Percentiles rank a stretch among this genome's conserved stretches.
Conservation (phyloP, 2,113 vertebrate species). For the Lophius piscatorius region DNA sequence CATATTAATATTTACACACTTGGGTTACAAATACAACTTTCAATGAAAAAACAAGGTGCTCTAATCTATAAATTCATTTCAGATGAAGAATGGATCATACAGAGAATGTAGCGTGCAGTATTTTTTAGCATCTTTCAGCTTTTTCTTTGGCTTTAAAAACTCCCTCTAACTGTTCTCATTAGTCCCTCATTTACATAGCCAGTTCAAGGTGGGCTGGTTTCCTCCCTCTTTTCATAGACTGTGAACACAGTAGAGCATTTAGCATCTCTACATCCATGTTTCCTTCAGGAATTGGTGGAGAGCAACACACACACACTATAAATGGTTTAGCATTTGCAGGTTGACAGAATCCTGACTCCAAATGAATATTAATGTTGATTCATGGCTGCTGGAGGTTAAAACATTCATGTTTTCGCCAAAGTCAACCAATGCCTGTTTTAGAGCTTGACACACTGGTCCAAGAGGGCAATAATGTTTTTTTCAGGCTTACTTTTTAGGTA, state of each 20-base stretch:
- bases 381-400: not conserved
- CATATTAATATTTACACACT: too few relatives aligned
- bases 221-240: too few relatives aligned
- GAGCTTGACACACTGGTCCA: not conserved
- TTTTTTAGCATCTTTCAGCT: too few relatives aligned
- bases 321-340: constrained; percentile 8
- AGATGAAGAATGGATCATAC: too few relatives aligned
- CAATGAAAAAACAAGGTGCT: too few relatives aligned
- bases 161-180: too few relatives aligned
- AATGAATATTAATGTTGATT: not conserved
- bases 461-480: not conserved
- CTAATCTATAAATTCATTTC: too few relatives aligned
- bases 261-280: not conserved
- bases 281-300: not conserved
- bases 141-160: too few relatives aligned
- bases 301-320: constrained; percentile 1
- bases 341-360: not conserved
- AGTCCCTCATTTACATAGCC: too few relatives aligned
- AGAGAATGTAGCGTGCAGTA: too few relatives aligned
- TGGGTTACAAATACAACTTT: too few relatives aligned
- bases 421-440: not conserved
- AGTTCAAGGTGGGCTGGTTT: too few relatives aligned
- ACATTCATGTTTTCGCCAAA: not conserved
- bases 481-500: not conserved
- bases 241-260: not conserved